These are phyloP conservation scores for Pangasius macronema DNA, from an alignment of 2,797 vertebrate genomes.

Conservation along the genomic window DNA sequence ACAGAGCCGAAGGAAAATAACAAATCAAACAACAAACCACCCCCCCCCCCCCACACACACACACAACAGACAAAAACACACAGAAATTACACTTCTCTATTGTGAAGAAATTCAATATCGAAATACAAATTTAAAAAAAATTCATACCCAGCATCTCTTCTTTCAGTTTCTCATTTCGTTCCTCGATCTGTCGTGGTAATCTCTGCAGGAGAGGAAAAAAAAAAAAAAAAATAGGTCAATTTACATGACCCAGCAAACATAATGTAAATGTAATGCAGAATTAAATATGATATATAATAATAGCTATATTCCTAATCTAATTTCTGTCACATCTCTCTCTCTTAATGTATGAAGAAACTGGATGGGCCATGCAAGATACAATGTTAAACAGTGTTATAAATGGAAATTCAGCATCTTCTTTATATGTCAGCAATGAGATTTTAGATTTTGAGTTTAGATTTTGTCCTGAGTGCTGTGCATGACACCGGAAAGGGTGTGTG, in stretches of 20 bases:
- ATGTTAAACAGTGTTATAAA: background rate
- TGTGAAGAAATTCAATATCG: background rate
- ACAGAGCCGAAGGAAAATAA: constrained; percentile 10
- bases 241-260: background rate
- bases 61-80: background rate
- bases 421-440: background rate
- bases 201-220: constrained; percentile 52
- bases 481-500: background rate
- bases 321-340: background rate
- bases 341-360: background rate
- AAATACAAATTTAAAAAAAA: background rate
- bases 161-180: constrained; percentile 92
- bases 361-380: background rate
- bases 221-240: background rate
- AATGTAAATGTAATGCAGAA: background rate
- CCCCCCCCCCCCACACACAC: background rate
- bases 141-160: constrained; percentile 92
- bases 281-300: background rate
- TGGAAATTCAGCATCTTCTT: background rate
- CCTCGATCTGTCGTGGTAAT: constrained; percentile 78
- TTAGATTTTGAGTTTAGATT: background rate
- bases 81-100: background rate
- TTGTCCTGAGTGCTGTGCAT: background rate
- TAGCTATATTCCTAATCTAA: background rate
- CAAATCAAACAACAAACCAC: constrained; percentile 21